These are phyloP conservation scores for Phocoena sinus DNA, from an alignment of 2,113 vertebrate species.

Conservation along the genomic window DNA sequence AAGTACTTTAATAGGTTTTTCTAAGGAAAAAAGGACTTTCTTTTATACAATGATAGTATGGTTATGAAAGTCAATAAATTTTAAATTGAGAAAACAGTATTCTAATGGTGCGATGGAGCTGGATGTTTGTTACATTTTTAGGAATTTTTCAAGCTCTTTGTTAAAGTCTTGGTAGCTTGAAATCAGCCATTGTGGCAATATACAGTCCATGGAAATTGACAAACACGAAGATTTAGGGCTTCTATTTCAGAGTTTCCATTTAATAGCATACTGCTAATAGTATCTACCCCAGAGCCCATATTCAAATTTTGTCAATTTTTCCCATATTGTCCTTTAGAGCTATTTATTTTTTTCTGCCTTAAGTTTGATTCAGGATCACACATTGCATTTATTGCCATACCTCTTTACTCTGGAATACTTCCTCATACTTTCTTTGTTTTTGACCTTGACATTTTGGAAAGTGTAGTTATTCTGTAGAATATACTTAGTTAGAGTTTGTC, in stretches of 20 bases:
- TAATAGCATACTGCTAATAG: neutral
- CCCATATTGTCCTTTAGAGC: neutral
- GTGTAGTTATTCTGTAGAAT: neutral
- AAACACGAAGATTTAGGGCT: neutral
- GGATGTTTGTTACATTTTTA: neutral
- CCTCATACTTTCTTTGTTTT: neutral
- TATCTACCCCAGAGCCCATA: neutral
- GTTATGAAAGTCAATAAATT: neutral
- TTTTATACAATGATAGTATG: neutral
- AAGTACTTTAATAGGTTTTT: neutral
- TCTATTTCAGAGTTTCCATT: neutral
- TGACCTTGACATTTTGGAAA: neutral
- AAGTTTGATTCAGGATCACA: neutral
- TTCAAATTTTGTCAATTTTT: neutral
- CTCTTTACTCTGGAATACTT: neutral
- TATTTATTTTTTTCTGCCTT: neutral
- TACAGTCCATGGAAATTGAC: neutral
- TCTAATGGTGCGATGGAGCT: neutral
- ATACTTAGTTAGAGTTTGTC: neutral
- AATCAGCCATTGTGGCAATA: neutral
- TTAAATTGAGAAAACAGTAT: neutral
- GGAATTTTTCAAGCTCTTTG: neutral
- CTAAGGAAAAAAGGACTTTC: neutral
- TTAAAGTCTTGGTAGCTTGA: neutral
- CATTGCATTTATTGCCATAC: neutral